Evolutionary conservation across 2,113 vertebrate genomes (phyloP).

Genomic region (Chaetodon trifascialis): DNA sequence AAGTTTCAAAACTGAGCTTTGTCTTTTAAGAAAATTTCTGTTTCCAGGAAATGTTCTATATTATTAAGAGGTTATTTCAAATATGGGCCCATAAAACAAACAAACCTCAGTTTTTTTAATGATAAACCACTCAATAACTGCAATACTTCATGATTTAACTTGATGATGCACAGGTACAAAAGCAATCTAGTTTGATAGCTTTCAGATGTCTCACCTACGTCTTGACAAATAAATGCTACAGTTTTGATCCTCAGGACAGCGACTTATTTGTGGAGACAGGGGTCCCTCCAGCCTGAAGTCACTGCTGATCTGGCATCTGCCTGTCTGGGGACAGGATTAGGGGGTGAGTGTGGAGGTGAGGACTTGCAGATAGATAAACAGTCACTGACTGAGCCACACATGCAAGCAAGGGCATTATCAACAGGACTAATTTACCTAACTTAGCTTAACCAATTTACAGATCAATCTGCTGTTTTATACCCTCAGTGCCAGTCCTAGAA

Average conservation of each 20-base stretch:
- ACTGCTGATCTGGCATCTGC: conserved; percentile 77
- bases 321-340: conserved; percentile 84
- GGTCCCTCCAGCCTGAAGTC: conserved; percentile 61
- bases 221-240: neutral
- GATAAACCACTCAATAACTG: too few species aligned
- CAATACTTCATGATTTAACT: neutral
- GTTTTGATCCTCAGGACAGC: conserved; percentile 26
- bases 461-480: conserved; percentile 37
- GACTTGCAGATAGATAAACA: conserved; percentile 69
- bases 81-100: neutral
- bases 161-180: neutral
- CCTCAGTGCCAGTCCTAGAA: conserved; percentile 17
- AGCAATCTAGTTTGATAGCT: neutral
- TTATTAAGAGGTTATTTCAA: neutral
- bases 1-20: too few species aligned
- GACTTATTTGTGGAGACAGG: conserved; percentile 52
- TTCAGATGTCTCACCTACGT: neutral
- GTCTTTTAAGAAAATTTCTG: neutral
- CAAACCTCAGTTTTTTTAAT: too few species aligned
- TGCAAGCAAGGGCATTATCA: conserved; percentile 71
- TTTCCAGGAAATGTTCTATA: neutral
- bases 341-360: conserved; percentile 71
- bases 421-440: conserved; percentile 60
- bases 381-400: conserved; percentile 64
- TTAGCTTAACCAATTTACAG: conserved; percentile 55